Base-by-base conservation (phyloP, 2,797 vertebrate genomes). In the Emys orbicularis region DNA sequence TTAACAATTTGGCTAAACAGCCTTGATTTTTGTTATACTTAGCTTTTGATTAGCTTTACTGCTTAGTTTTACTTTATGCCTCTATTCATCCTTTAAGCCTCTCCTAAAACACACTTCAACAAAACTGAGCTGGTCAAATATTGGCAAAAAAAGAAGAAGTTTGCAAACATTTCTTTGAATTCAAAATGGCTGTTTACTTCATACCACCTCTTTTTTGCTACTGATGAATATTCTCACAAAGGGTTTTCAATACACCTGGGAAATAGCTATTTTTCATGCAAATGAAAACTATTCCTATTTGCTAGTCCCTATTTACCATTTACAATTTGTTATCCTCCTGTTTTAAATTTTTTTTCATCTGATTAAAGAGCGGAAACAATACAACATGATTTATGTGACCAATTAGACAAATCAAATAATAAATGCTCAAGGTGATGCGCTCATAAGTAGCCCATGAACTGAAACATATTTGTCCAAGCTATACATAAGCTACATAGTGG, bases 41-140 rank as follows among this genome's bases (percentile, higher is more conserved):
- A 90, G 34, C 8, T 95, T 93, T 93, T 90, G 56, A 89, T 94
- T 90, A 76, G 25, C 49, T 94, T 89, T 94, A 95, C 88, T 95
- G 8, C 15, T 87, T 90, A 65, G 89, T 41, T 96, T 84, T 88
- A 3, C n/a, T 90, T 95, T 31, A 0, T 79, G 54, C 59, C 44
- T 88, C 37, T 80, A 47, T 84, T 94, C 81, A 90, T 84, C 34
- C 41, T 50, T 19, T 23, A 93, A 74, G 82, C 84, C 18, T 91
- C 59, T 91, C 25, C 19, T 83, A 68, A 94, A 94, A 94, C 31
- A 3, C 21, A 68, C 72, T 90, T 87, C n/a, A 53, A 44, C 49
- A 88, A 65, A 94, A 59, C 16, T 27, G 81, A 82, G 61, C 37
- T 86, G 7, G 27, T 16, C 25, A 94, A 94, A 95, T 86, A 86